phyloP scores from a whole-genome alignment of 2,888 invertebrate species.

The Acleris holmiana region DNA sequence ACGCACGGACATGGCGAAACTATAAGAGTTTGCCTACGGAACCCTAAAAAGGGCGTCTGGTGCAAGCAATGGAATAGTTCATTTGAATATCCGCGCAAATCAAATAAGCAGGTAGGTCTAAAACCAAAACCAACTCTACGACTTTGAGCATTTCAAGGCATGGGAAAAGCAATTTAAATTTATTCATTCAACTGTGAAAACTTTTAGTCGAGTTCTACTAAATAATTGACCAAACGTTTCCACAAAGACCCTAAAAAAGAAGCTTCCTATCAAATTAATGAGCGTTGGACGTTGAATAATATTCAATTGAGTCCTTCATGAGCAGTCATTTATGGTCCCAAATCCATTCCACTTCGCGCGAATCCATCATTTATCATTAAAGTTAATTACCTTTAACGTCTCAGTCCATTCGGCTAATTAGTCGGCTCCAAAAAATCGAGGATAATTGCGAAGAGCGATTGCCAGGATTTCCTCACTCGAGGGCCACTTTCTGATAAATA shows the following conservation, averaged over 20 bases:
- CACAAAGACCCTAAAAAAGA: neutral
- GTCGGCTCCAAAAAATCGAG: conserved; percentile 71
- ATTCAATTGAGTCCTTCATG: conserved; percentile 36
- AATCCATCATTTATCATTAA: conserved; percentile 70
- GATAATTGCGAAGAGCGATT: conserved; percentile 77
- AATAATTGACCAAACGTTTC: neutral
- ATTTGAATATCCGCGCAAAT: no score
- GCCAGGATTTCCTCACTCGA: conserved; percentile 69
- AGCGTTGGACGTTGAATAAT: conserved; percentile 34
- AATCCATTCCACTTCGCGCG: conserved; percentile 40
- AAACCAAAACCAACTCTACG: no score
- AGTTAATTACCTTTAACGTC: conserved; percentile 74
- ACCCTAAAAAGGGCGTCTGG: no score
- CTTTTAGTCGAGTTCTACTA: neutral
- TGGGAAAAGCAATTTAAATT: no score
- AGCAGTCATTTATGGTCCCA: conserved; percentile 36
- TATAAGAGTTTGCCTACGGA: no score
- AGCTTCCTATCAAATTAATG: conserved; percentile 19
- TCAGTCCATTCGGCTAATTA: conserved; percentile 77
- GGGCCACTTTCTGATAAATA: conserved; percentile 71
- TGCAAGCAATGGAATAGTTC: no score
- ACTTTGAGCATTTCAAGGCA: no score
- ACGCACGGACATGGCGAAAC: no score
- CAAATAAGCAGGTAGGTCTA: no score
- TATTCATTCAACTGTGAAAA: no score